Evolutionary conservation across 2,888 invertebrate species (phyloP).

Genomic region (Lasiommata megera): DNA sequence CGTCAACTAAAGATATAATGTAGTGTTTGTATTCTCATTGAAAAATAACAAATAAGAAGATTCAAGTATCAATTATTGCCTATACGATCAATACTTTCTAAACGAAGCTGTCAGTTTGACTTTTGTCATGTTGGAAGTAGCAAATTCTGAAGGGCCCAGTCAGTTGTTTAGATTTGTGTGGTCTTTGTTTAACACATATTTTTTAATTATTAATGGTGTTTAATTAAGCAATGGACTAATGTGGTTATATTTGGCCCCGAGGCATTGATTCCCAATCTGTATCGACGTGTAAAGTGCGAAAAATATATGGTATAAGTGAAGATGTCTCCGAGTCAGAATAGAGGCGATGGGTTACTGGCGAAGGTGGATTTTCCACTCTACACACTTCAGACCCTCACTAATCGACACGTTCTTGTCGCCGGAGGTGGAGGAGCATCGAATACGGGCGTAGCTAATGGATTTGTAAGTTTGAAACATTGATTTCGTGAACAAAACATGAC

Average conservation of each 20-base stretch:
- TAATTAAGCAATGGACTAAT: slow-evolving; percentile 53
- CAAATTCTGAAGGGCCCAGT: slow-evolving; percentile 43
- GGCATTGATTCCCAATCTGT: slow-evolving; percentile 45
- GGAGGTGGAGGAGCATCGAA: slow-evolving; percentile 98
- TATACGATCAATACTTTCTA: background rate
- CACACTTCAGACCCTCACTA: slow-evolving; percentile 93
- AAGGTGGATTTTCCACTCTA: slow-evolving; percentile 97
- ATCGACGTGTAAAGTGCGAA: slow-evolving; percentile 41
- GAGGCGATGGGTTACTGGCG: slow-evolving; percentile 88
- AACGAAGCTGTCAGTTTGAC: slow-evolving; percentile 56
- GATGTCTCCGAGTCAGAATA: slow-evolving; percentile 73
- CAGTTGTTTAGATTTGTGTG: slow-evolving; percentile 58
- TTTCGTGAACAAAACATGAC: slow-evolving; percentile 17
- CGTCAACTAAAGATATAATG: too few relatives aligned
- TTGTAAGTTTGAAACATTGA: slow-evolving; percentile 86
- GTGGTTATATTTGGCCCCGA: slow-evolving; percentile 44
- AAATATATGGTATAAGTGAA: slow-evolving; percentile 57
- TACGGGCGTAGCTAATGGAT: slow-evolving; percentile 98
- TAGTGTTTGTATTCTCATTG: too few relatives aligned
- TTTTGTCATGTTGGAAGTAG: slow-evolving; percentile 81
- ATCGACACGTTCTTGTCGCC: slow-evolving; percentile 96
- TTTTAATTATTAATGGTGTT: slow-evolving; percentile 44
- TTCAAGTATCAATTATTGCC: background rate
- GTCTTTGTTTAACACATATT: slow-evolving; percentile 50
- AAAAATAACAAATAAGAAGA: too few relatives aligned